phyloP scores from a whole-genome alignment of 2,113 vertebrate species.

The Oncorhynchus keta region DNA sequence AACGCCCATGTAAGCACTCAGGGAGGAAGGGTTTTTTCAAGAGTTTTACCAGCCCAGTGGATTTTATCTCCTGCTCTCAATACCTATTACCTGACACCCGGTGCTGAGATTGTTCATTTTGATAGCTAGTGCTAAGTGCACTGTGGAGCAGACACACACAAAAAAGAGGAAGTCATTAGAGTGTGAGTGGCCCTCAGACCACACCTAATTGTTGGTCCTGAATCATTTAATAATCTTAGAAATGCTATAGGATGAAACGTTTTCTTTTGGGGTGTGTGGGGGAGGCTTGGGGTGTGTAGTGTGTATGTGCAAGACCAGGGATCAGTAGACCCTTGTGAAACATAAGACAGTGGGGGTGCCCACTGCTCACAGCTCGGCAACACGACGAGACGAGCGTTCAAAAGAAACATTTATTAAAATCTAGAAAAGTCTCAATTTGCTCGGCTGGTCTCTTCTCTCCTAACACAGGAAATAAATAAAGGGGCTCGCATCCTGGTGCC shows the following conservation, averaged over 20 bases:
- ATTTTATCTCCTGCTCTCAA: constrained; percentile 15
- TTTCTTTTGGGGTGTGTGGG: background rate
- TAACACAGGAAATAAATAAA: background rate
- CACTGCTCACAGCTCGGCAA: too few species aligned
- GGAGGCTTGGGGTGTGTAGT: too few species aligned
- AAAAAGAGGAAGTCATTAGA: constrained; percentile 26
- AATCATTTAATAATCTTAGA: constrained; percentile 37
- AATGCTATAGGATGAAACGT: background rate
- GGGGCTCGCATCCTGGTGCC: background rate
- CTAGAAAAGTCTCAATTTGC: background rate
- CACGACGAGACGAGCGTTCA: background rate
- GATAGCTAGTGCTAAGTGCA: constrained; percentile 24
- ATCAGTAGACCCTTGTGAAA: too few species aligned
- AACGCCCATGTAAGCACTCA: constrained; percentile 2
- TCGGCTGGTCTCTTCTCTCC: background rate
- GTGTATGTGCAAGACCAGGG: too few species aligned
- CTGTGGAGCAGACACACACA: constrained; percentile 18
- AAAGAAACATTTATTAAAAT: background rate
- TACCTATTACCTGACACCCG: constrained; percentile 12
- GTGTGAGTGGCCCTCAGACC: constrained; percentile 14
- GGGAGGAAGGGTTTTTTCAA: background rate
- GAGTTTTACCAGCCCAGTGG: background rate
- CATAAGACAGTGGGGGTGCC: too few species aligned
- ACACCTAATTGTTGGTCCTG: constrained; percentile 10
- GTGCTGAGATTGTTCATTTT: background rate